Base-by-base conservation (phyloP, 2,113 vertebrate genomes). In the Cynopterus brachyotis region DNA sequence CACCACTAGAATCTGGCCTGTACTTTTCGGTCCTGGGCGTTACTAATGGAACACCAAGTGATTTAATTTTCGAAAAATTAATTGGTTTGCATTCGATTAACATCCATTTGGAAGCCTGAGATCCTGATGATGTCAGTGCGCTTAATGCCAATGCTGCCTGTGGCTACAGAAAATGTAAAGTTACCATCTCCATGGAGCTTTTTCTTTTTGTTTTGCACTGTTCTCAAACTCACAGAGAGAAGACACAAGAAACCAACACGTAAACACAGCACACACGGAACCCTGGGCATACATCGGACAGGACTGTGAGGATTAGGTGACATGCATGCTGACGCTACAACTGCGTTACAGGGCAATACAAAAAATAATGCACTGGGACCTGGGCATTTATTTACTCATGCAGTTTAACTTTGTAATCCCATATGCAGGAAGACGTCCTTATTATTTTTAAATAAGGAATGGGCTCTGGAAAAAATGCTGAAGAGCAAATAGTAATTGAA, bases 401-500 rank as follows among this genome's bases (percentile, higher is more conserved):
- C 98, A 97, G 93, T 70, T 62, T 96, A 81, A 78, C 13, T 89
- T 45, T 86, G 66, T 45, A 70, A 91, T 88, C 89, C 26, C 78
- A 95, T 20, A 83, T 64, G 90, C 70, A 94, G 64, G 85, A 96
- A 95, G 76, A 3, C 73, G 89, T 87, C 95, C 66, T 85, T 59
- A 79, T 32, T 88, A 72, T 88, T 92, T 67, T 67, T 67, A 97
- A 98, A 95, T 93, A 98, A 98, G 97, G 94, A 94, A 98, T 96
- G 97, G 97, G 98, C 98, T 97, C 98, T 97, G 97, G 97, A 86
- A 96, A 97, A 97, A 97, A 97, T 94, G 96, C 92, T 83, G 10
- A 96, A 94, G 84, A 98, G 96, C 94, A 85, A 95, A 96, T 96
- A 97, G 93, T 92, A 81, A 97, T 73, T 80, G 97, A 96, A 97